These are phyloP conservation scores for Brachypalpus laphriformis DNA, from an alignment of 2,888 invertebrate genomes.

Conservation along the genomic window DNA sequence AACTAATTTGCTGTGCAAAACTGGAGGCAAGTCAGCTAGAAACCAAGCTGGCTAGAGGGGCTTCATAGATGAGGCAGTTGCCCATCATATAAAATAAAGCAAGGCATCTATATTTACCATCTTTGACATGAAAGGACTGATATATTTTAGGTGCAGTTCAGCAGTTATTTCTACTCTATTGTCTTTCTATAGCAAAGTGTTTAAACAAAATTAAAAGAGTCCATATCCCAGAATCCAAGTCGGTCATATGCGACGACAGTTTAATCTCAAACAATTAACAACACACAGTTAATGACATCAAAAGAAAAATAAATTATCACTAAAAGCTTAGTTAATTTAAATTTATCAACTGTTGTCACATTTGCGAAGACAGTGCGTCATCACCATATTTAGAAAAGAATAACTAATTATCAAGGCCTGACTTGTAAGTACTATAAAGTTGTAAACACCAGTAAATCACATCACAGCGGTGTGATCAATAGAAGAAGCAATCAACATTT, in stretches of 20 bases:
- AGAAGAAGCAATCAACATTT: constrained; percentile 1
- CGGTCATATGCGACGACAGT: background rate
- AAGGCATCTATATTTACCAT: too few relatives aligned
- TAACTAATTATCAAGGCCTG: constrained; percentile 18
- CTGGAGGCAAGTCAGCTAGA: too few relatives aligned
- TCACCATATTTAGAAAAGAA: constrained; percentile 35
- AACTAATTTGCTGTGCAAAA: too few relatives aligned
- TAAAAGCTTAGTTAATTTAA: constrained; percentile 35
- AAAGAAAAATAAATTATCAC: constrained; percentile 41
- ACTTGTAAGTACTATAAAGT: constrained; percentile 1
- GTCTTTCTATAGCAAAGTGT: background rate
- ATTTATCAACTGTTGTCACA: constrained; percentile 38
- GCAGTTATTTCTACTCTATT: background rate
- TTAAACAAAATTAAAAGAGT: background rate
- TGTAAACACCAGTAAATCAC: constrained; percentile 17
- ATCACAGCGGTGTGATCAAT: constrained; percentile 27
- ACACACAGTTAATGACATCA: constrained; percentile 29
- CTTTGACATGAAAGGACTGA: too few relatives aligned
- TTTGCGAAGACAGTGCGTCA: constrained; percentile 30
- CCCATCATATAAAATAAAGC: too few relatives aligned
- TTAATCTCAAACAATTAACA: constrained; percentile 44
- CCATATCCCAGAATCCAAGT: background rate
- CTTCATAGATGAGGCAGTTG: too few relatives aligned
- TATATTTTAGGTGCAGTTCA: too few relatives aligned
- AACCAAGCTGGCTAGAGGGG: too few relatives aligned